phyloP scores from a whole-genome alignment of 1,140 invertebrate species.

The Conus betulinus region DNA sequence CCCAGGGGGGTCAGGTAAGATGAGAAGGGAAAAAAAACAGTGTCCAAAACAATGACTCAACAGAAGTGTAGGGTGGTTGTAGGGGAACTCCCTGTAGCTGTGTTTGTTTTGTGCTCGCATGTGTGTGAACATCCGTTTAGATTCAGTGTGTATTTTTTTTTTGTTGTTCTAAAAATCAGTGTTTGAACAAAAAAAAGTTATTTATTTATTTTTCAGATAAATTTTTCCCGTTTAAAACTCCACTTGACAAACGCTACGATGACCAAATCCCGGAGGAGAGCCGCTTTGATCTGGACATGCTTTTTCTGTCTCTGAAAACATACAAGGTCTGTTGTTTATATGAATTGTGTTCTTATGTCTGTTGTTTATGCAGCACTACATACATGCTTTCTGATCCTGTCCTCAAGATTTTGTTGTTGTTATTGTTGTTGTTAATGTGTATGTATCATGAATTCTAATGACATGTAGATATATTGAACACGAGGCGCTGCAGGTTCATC shows the following conservation, averaged over 20 bases:
- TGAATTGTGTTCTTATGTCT: too few relatives aligned
- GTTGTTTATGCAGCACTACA: too few relatives aligned
- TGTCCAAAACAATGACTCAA: too few relatives aligned
- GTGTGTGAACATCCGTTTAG: background rate
- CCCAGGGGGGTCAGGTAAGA: too few relatives aligned
- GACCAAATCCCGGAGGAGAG: slow-evolving; percentile 86
- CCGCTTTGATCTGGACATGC: slow-evolving; percentile 89
- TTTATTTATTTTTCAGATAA: slow-evolving; percentile 67
- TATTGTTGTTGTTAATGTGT: background rate
- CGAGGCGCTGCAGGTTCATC: too few relatives aligned
- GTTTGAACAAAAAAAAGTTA: background rate
- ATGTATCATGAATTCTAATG: background rate
- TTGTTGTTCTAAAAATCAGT: background rate
- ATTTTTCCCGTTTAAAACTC: slow-evolving; percentile 93
- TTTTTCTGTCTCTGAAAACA: slow-evolving; percentile 76
- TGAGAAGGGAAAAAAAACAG: too few relatives aligned
- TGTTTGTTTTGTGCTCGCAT: background rate
- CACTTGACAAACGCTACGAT: slow-evolving; percentile 86
- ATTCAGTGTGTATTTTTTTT: background rate
- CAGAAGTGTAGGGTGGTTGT: too few relatives aligned
- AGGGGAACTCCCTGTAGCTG: too few relatives aligned
- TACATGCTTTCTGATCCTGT: background rate
- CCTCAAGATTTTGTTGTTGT: too few relatives aligned
- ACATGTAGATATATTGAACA: too few relatives aligned
- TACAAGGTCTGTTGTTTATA: background rate